Percentiles rank a stretch among this genome's conserved stretches.
These are phyloP conservation scores for Prionailurus bengalensis DNA, from an alignment of 2,113 vertebrate genomes.

Conservation along the genomic window DNA sequence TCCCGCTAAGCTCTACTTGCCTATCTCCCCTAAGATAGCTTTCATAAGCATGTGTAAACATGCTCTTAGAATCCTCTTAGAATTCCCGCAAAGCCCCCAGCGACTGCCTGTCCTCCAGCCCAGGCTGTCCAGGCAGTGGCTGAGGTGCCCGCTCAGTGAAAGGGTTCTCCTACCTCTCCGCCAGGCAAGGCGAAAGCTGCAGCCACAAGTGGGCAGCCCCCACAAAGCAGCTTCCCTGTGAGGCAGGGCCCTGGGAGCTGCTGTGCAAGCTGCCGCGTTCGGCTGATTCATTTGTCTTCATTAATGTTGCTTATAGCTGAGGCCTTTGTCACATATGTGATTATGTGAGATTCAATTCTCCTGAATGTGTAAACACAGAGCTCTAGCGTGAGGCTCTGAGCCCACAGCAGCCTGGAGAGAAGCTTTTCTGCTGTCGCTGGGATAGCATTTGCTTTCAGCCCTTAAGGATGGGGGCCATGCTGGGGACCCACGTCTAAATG, in stretches of 20 bases:
- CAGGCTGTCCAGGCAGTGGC: neutral
- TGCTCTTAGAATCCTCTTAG: conserved; percentile 24
- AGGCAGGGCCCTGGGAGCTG: conserved; percentile 66
- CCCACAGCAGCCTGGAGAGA: neutral
- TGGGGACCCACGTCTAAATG: neutral
- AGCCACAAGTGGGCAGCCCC: neutral
- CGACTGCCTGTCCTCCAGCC: neutral
- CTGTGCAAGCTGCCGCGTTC: conserved; percentile 5
- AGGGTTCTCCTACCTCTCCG: conserved; percentile 20
- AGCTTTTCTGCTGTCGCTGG: neutral
- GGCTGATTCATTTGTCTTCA: conserved; percentile 79
- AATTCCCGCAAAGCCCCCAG: neutral
- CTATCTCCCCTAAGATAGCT: neutral
- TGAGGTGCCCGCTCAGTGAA: neutral
- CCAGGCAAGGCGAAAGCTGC: conserved; percentile 45
- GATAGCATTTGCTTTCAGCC: neutral
- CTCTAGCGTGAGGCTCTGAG: neutral
- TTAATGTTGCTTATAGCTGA: conserved; percentile 72
- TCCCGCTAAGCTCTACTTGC: conserved; percentile 25
- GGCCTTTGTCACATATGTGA: conserved; percentile 68
- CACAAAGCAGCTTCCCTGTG: neutral
- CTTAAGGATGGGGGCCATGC: neutral
- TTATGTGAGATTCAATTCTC: conserved; percentile 68
- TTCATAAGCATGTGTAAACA: neutral
- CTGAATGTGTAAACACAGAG: conserved; percentile 69